These are phyloP conservation scores for Oreohelix idahoensis DNA, from an alignment of 1,140 invertebrate species.

Conservation along the genomic window DNA sequence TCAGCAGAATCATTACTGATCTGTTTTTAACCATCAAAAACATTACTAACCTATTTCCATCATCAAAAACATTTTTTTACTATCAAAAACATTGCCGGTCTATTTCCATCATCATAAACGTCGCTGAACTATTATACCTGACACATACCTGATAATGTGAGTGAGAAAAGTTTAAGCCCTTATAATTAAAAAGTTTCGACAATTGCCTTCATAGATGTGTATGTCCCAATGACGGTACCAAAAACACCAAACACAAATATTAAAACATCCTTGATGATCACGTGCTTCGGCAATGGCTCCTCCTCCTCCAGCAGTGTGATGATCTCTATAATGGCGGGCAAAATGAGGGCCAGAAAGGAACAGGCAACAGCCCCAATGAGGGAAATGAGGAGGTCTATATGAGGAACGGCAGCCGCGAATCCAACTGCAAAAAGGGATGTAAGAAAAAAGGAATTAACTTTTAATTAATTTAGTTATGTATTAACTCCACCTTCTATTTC, in stretches of 20 bases:
- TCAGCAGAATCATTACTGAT: too few relatives aligned
- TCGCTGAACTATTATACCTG: too few relatives aligned
- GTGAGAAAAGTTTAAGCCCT: too few relatives aligned
- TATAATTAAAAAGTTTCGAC: conserved; percentile 48
- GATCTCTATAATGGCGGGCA: conserved; percentile 92
- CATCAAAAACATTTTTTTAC: too few relatives aligned
- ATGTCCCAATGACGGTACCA: conserved; percentile 69
- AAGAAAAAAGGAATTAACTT: too few relatives aligned
- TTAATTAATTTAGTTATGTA: too few relatives aligned
- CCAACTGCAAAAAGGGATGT: conserved; percentile 76
- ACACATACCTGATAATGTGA: too few relatives aligned
- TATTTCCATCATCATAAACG: too few relatives aligned
- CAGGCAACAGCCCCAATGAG: conserved; percentile 92
- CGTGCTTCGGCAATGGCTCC: conserved; percentile 31
- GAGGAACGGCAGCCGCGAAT: conserved; percentile 86
- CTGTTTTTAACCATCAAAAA: too few relatives aligned
- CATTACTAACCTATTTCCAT: too few relatives aligned
- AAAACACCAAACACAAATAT: conserved; percentile 66
- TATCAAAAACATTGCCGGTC: too few relatives aligned
- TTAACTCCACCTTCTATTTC: too few relatives aligned
- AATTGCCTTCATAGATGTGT: conserved; percentile 57
- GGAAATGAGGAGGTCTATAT: conserved; percentile 90
- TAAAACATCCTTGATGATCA: conserved; percentile 60
- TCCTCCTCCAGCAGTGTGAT: conserved; percentile 74
- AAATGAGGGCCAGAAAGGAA: conserved; percentile 89